Conservation (phyloP, 2,113 vertebrate genomes). For the Dinomys branickii region DNA sequence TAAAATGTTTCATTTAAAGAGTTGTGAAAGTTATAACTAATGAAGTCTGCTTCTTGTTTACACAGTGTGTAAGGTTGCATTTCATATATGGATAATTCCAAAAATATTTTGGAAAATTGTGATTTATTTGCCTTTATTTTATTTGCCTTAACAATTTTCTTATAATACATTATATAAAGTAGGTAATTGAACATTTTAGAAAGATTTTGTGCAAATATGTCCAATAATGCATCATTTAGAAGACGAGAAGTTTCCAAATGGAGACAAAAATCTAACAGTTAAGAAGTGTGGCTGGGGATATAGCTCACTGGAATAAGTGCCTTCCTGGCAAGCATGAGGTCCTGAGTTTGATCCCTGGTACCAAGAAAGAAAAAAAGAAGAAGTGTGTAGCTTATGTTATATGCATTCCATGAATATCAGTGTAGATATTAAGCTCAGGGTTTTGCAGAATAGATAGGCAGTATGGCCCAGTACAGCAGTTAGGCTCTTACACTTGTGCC, state of each 20-base stretch:
- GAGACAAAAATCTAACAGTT: not conserved
- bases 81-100: not conserved
- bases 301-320: too few relatives aligned
- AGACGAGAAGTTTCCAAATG: not conserved
- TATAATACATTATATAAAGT: not conserved
- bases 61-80: not conserved
- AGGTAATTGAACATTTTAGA: not conserved
- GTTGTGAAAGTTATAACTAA: not conserved
- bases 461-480: not conserved
- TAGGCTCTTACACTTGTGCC: not conserved
- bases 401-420: not conserved
- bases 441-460: not conserved
- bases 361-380: too few relatives aligned
- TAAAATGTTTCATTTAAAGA: not conserved
- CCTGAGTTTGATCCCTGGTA: too few relatives aligned
- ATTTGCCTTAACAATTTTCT: not conserved
- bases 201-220: not conserved
- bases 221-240: not conserved
- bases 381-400: not conserved
- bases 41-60: not conserved
- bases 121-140: not conserved
- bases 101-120: constrained; percentile 13
- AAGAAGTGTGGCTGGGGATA: constrained; percentile 15
- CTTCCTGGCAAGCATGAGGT: too few relatives aligned
- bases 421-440: not conserved